Conservation (phyloP, 2,113 vertebrate genomes). For the Synodontis membranacea region DNA sequence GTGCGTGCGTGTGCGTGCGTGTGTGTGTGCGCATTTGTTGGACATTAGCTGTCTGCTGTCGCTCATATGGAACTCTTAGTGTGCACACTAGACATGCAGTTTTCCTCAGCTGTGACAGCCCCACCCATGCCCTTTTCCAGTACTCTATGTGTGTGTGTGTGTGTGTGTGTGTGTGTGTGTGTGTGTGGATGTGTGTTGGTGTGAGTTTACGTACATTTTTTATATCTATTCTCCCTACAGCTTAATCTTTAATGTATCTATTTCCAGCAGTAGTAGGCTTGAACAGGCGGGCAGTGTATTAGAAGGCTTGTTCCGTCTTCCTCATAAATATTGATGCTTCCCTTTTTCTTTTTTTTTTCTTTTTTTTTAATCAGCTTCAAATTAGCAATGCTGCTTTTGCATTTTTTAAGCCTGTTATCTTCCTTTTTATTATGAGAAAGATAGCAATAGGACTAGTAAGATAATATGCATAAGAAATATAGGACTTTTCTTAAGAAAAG, state of each 20-base stretch:
- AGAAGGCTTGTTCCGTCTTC: slow-evolving; percentile 30
- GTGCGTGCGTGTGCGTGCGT: neutral
- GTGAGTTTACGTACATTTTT: neutral
- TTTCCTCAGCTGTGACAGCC: neutral
- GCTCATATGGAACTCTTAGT: neutral
- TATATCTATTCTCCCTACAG: neutral
- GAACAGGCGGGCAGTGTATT: slow-evolving; percentile 28
- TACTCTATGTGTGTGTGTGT: neutral
- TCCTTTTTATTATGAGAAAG: neutral
- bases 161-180: neutral
- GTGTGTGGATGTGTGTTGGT: neutral
- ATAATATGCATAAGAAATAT: neutral
- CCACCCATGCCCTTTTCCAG: neutral
- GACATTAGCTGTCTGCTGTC: neutral
- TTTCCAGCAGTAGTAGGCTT: slow-evolving; percentile 42
- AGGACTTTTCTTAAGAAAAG: too few species aligned
- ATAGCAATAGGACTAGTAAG: neutral
- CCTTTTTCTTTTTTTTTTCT: slow-evolving; percentile 31
- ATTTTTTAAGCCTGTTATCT: neutral
- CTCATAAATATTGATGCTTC: slow-evolving; percentile 60
- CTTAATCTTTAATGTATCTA: slow-evolving; percentile 43
- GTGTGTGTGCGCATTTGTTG: neutral
- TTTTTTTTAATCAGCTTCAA: slow-evolving; percentile 42
- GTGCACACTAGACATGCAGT: neutral
- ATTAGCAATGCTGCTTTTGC: slow-evolving; percentile 49